Evolutionary conservation across 2,888 invertebrate species (phyloP), one percentile per base, ranked within the genome.

Genomic region (Synergus umbraculus): DNA sequence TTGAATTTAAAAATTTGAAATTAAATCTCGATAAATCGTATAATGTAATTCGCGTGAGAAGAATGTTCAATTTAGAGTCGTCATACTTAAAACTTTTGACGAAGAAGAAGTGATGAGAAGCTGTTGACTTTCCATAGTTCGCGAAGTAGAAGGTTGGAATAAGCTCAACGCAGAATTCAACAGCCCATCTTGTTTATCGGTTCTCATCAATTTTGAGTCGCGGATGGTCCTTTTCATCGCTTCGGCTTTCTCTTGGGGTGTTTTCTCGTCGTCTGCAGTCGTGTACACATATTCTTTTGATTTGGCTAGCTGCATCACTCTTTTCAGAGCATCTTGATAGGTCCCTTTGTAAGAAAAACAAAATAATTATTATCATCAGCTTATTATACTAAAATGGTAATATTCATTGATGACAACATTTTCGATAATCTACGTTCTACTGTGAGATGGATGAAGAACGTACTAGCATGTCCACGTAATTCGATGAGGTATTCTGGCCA

Each of bases 381-480:
- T 54, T 3, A 54, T 54, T n/a, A n/a, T 54, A 54, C n/a, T 46
- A 13, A n/a, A 54, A 54, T 54, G 4, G 0, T n/a, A 54, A 54
- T 54, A 54, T 54, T 1, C 54, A 15, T 7, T 54, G 15, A 2
- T 15, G n/a, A 54, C 3, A 54, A n/a, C 0, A 54, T 54, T 15
- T 54, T 54, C 3, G n/a, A n/a, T 54, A 54, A 54, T n/a, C n/a
- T n/a, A 54, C n/a, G 54, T 54, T 54, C 2, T 54, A 15, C 54
- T 54, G 54, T 54, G n/a, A n/a, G 54, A 44, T 54, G 54, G 54
- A 54, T 54, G 5, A 54, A 54, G n/a, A 54, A n/a, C n/a, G n/a
- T 54, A 54, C 54, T 54, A 54, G n/a, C 13, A 54, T 54, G 54
- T 54, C 54, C 54, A 54, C 54, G 54, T 54, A 54, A 54, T 54